Evolutionary conservation across 1,140 invertebrate genomes (phyloP).

Genomic region (Drosophila ohnishii): DNA sequence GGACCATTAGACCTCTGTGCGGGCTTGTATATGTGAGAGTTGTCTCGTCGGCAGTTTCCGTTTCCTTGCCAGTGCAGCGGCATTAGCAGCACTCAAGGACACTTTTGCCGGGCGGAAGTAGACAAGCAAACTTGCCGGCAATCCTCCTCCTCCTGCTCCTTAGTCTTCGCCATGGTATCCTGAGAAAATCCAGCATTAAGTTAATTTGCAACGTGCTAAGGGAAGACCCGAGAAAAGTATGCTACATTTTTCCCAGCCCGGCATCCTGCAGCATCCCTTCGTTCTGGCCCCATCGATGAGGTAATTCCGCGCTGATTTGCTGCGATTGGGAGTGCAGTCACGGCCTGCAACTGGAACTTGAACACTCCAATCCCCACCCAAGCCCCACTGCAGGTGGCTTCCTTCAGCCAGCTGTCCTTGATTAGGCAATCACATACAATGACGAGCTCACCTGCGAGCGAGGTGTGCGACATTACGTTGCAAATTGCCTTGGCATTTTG

Average conservation of each 20-base stretch:
- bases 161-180: background rate
- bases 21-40: slow-evolving; percentile 45
- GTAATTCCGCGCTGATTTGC: slow-evolving; percentile 71
- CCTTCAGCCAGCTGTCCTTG: slow-evolving; percentile 40
- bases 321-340: slow-evolving; percentile 71
- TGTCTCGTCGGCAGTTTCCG: slow-evolving; percentile 71
- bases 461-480: slow-evolving; percentile 48
- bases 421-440: slow-evolving; percentile 69
- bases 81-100: slow-evolving; percentile 79
- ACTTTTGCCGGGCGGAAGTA: slow-evolving; percentile 74
- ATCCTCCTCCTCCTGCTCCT: background rate
- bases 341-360: slow-evolving; percentile 29
- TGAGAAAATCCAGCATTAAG: slow-evolving; percentile 68
- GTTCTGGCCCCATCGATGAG: slow-evolving; percentile 60
- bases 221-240: slow-evolving; percentile 22
- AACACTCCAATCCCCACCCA: background rate
- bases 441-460: slow-evolving; percentile 23
- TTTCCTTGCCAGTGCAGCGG: slow-evolving; percentile 59
- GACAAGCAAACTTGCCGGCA: slow-evolving; percentile 68
- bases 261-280: background rate
- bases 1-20: slow-evolving; percentile 64
- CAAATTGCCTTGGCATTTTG: slow-evolving; percentile 60
- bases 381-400: background rate
- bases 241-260: slow-evolving; percentile 20
- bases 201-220: slow-evolving; percentile 75